Evolutionary conservation across 2,888 invertebrate genomes (phyloP).

Genomic region (Napeogenes inachia): DNA sequence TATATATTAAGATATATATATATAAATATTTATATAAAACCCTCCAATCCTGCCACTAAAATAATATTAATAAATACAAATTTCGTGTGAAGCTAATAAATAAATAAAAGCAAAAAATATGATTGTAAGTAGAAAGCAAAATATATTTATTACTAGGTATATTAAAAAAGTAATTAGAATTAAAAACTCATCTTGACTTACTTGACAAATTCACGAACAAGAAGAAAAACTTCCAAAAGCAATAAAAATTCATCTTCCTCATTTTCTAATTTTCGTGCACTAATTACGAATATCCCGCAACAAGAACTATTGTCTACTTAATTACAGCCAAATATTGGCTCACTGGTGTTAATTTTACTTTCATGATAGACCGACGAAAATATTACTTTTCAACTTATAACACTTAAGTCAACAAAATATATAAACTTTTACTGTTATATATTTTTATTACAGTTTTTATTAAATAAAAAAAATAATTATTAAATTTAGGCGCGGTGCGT

Average conservation of each 20-base stretch:
- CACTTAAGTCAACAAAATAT: slow-evolving; percentile 7
- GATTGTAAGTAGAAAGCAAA: no score
- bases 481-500: slow-evolving; percentile 55
- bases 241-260: slow-evolving; percentile 51
- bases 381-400: neutral
- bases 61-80: no score
- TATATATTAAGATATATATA: no score
- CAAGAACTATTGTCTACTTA: slow-evolving; percentile 34
- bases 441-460: no score
- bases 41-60: no score
- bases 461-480: slow-evolving; percentile 10
- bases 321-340: slow-evolving; percentile 40
- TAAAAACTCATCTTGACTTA: slow-evolving; percentile 41
- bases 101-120: no score
- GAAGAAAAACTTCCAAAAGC: slow-evolving; percentile 51
- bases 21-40: no score
- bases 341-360: slow-evolving; percentile 32
- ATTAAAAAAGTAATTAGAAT: no score
- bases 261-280: slow-evolving; percentile 42
- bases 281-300: slow-evolving; percentile 33
- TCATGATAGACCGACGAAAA: slow-evolving; percentile 24
- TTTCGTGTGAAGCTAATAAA: no score
- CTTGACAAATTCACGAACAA: slow-evolving; percentile 51
- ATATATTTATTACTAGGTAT: no score
- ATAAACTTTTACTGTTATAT: slow-evolving; percentile 1